phyloP scores from a whole-genome alignment of 2,113 vertebrate species.

The Alouatta palliata region DNA sequence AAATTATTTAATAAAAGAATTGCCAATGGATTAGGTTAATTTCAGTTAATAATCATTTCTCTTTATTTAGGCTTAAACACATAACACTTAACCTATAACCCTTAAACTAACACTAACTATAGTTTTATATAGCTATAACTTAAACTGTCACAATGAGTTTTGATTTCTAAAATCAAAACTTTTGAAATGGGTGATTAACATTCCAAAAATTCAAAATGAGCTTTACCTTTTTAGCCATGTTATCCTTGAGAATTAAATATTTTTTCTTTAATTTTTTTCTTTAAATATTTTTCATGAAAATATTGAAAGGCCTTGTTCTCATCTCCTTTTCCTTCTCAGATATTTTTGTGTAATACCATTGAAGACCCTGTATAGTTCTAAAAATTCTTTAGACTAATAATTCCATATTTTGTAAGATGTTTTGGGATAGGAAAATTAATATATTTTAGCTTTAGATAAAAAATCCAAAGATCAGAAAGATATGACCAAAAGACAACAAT shows the following conservation, averaged over 20 bases:
- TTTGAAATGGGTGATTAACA: background rate
- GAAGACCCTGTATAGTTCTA: background rate
- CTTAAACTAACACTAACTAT: background rate
- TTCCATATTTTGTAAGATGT: background rate
- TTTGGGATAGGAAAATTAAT: background rate
- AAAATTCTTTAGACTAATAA: slow-evolving; percentile 10
- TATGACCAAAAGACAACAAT: background rate
- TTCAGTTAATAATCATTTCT: background rate
- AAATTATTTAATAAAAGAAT: background rate
- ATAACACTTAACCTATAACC: background rate
- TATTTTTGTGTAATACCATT: slow-evolving; percentile 17
- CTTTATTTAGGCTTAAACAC: background rate
- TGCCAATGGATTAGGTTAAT: background rate
- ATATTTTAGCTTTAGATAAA: slow-evolving; percentile 11
- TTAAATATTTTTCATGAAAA: slow-evolving; percentile 26
- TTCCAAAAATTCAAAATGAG: background rate
- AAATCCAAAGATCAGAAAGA: background rate
- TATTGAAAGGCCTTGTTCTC: background rate
- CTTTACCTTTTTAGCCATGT: slow-evolving; percentile 1
- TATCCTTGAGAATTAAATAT: background rate
- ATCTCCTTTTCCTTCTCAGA: background rate
- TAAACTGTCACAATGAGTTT: background rate
- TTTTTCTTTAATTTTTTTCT: background rate
- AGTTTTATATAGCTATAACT: background rate
- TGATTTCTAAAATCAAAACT: background rate